A percentile compares a stretch with the other conserved stretches of the same genome.
Conservation (phyloP, 2,888 invertebrate species). For the Sarcophaga subvicina region DNA sequence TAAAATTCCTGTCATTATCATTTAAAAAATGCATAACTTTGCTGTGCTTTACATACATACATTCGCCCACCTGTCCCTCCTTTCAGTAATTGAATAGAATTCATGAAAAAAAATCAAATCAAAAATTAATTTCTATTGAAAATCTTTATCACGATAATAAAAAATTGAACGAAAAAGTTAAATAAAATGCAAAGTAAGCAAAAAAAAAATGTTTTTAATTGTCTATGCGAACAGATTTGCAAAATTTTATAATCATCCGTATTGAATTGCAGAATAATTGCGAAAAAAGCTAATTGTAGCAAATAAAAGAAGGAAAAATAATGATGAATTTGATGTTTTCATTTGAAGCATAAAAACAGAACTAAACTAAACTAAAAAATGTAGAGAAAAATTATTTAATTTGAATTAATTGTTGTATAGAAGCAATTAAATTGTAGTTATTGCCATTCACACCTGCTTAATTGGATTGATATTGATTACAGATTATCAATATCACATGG, state of each 20-base stretch:
- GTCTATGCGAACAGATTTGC: constrained; percentile 23
- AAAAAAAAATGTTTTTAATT: constrained; percentile 24
- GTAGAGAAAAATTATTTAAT: background rate
- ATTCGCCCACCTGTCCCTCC: background rate
- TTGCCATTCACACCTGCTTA: background rate
- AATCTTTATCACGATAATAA: background rate
- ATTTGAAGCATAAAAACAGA: constrained; percentile 6
- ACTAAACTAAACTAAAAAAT: background rate
- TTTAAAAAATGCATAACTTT: constrained; percentile 31
- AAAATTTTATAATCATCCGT: background rate
- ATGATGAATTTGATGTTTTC: background rate
- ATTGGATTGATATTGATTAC: background rate
- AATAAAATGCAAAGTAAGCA: constrained; percentile 25
- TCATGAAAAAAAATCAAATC: too few relatives aligned
- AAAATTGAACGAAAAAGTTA: background rate
- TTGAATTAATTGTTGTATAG: background rate
- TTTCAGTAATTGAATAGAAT: too few relatives aligned
- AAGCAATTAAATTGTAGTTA: background rate
- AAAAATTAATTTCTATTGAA: background rate
- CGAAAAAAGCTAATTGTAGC: constrained; percentile 17
- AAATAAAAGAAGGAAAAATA: constrained; percentile 6
- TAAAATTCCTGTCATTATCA: constrained; percentile 7
- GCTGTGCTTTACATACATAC: constrained; percentile 1
- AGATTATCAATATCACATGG: background rate
- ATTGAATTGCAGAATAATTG: constrained; percentile 10